Evolutionary conservation across 2,113 vertebrate genomes (phyloP).

Genomic region (Eudyptes chrysolophus): DNA sequence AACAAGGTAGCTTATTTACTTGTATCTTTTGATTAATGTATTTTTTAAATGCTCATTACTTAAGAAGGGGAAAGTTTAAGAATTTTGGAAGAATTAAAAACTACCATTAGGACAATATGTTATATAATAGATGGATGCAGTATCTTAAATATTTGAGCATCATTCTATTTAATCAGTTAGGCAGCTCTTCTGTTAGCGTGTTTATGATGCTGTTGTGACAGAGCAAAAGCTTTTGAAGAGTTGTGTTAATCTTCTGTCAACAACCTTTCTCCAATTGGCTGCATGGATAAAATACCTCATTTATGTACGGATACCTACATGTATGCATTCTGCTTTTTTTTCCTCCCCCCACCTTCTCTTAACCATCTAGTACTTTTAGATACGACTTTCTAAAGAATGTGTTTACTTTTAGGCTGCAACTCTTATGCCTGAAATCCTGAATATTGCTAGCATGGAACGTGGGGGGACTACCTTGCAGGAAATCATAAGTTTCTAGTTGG

Average conservation of each 20-base stretch:
- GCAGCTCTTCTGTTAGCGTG: not conserved
- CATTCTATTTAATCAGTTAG: not conserved
- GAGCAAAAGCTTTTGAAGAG: not conserved
- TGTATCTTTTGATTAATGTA: not conserved
- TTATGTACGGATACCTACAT: not conserved
- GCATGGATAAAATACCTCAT: not conserved
- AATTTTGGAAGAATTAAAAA: not conserved
- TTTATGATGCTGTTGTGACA: not conserved
- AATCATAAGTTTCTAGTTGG: not conserved
- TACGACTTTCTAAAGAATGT: not conserved
- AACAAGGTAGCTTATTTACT: conserved; percentile 85
- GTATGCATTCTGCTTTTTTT: not conserved
- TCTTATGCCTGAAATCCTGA: not conserved
- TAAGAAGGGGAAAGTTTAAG: not conserved
- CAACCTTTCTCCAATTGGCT: not conserved
- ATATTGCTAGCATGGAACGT: not conserved
- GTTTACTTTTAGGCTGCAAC: not conserved
- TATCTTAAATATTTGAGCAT: not conserved
- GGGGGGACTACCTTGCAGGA: not conserved
- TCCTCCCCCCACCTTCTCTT: fast-evolving
- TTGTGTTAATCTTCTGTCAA: not conserved
- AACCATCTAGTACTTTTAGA: not conserved
- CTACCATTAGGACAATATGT: not conserved
- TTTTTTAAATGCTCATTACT: not conserved
- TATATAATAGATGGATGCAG: not conserved